Evolutionary conservation across 2,888 invertebrate genomes (phyloP).

Genomic region (Onthophagus sagittarius): DNA sequence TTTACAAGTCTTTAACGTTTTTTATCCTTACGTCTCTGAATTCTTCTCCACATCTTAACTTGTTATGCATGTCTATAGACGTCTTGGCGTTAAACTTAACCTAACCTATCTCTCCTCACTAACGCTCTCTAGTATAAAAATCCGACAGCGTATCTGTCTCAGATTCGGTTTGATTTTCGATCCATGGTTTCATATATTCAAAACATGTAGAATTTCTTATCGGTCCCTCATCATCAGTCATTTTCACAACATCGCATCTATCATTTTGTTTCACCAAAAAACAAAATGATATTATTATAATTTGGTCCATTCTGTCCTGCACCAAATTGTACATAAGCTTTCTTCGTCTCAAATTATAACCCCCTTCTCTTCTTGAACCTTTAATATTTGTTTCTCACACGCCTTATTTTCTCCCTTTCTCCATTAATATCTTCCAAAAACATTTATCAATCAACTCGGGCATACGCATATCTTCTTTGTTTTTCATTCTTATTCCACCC

Average conservation of each 20-base stretch:
- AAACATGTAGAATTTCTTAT: conserved; percentile 23
- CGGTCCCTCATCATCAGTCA: no score
- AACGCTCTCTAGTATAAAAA: no score
- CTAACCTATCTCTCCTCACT: no score
- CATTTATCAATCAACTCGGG: conserved; percentile 24
- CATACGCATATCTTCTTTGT: conserved; percentile 20
- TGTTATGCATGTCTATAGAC: no score
- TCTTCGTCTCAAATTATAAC: conserved; percentile 30
- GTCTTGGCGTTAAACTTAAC: no score
- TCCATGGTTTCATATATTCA: conserved; percentile 30
- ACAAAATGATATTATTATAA: conserved; percentile 38
- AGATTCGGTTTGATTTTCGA: conserved; percentile 18
- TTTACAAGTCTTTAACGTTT: no score
- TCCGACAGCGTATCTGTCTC: conserved; percentile 4
- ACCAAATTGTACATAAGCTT: conserved; percentile 36
- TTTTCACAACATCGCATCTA: no score
- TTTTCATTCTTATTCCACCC: conserved; percentile 17
- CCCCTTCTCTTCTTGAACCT: conserved; percentile 28
- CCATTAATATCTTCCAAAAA: conserved; percentile 17
- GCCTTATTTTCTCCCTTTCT: conserved; percentile 23
- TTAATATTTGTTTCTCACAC: conserved; percentile 21
- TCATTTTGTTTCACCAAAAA: conserved; percentile 37
- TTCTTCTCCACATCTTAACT: no score
- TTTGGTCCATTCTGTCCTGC: conserved; percentile 40
- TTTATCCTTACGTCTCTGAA: no score